phyloP scores from a whole-genome alignment of 1,140 invertebrate species.

The Coenobita brevimanus region DNA sequence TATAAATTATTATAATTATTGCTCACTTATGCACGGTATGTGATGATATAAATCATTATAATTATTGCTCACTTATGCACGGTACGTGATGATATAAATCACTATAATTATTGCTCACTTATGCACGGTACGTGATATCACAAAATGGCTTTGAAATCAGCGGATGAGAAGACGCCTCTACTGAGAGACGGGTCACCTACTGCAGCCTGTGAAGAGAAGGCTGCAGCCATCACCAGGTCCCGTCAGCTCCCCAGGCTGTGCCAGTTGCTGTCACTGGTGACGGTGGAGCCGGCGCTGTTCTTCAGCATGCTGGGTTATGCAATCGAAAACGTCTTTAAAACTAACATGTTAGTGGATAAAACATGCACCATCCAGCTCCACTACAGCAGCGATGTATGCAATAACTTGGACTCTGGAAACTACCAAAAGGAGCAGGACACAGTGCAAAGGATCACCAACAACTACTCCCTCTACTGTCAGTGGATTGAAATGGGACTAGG shows the following conservation, averaged over 20 bases:
- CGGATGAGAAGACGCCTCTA: too few relatives aligned
- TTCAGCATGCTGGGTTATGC: background rate
- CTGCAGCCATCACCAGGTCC: too few relatives aligned
- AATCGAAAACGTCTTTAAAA: conserved; percentile 27
- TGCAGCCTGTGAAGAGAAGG: too few relatives aligned
- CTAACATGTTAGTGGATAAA: conserved; percentile 48
- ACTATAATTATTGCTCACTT: too few relatives aligned
- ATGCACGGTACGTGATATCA: too few relatives aligned
- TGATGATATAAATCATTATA: too few relatives aligned
- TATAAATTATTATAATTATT: too few relatives aligned
- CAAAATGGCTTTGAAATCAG: too few relatives aligned
- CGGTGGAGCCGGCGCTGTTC: conserved; percentile 41
- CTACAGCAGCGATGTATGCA: conserved; percentile 21
- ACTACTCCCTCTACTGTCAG: conserved; percentile 33
- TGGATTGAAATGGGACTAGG: background rate
- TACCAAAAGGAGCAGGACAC: conserved; percentile 17
- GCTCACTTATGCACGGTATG: too few relatives aligned
- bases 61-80: too few relatives aligned
- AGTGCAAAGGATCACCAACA: conserved; percentile 8
- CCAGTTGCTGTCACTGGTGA: conserved; percentile 5
- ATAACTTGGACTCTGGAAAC: conserved; percentile 28
- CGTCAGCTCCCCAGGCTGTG: background rate
- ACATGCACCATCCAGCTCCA: conserved; percentile 15
- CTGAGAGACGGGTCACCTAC: too few relatives aligned
- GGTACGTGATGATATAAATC: too few relatives aligned